These are phyloP conservation scores for Pelosia muscerda DNA, from an alignment of 2,888 invertebrate species.

Conservation along the genomic window DNA sequence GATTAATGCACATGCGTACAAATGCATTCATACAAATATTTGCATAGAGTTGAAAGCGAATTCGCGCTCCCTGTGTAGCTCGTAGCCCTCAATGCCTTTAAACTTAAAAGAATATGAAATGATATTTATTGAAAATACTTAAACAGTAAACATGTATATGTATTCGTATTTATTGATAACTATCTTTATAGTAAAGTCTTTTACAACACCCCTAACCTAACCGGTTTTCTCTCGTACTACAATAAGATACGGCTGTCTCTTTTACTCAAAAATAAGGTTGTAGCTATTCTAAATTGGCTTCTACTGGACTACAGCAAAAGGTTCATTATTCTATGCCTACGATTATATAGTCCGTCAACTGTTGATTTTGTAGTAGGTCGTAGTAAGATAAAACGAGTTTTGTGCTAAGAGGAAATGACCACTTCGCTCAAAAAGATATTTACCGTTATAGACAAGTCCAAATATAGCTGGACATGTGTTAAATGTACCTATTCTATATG, in stretches of 20 bases:
- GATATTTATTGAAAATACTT: background rate
- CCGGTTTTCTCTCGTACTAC: slow-evolving; percentile 63
- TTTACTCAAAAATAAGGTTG: slow-evolving; percentile 38
- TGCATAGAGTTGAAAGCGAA: no score
- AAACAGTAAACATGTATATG: slow-evolving; percentile 12
- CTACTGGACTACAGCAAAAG: background rate
- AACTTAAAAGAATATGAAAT: no score
- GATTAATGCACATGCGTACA: no score
- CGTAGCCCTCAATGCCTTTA: no score
- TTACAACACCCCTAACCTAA: slow-evolving; percentile 62
- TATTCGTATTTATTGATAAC: slow-evolving; percentile 31
- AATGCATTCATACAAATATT: no score
- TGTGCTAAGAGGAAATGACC: slow-evolving; percentile 73
- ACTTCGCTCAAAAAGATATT: slow-evolving; percentile 71
- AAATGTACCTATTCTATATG: slow-evolving; percentile 10
- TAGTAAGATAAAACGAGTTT: slow-evolving; percentile 82
- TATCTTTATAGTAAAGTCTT: slow-evolving; percentile 34
- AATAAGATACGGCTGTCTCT: slow-evolving; percentile 54
- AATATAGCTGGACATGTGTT: slow-evolving; percentile 60
- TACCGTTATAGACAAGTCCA: slow-evolving; percentile 73
- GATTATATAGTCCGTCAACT: slow-evolving; percentile 33
- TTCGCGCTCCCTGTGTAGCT: no score
- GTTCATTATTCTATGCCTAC: slow-evolving; percentile 18
- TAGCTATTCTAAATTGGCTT: slow-evolving; percentile 19
- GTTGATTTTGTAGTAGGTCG: slow-evolving; percentile 77